phyloP scores from a whole-genome alignment of 2,888 invertebrate species.

The Tiliacea aurago region DNA sequence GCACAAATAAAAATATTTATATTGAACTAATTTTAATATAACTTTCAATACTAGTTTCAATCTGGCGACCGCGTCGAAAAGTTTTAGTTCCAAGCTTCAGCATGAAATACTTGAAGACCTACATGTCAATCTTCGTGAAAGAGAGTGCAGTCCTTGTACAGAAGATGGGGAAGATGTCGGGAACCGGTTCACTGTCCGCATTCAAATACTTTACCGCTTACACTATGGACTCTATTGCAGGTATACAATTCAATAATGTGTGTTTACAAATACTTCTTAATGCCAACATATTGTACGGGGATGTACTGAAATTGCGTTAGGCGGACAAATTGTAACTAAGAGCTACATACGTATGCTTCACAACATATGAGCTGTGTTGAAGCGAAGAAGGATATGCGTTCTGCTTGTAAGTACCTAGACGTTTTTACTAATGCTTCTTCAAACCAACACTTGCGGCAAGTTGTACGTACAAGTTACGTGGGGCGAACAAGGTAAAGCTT shows the following conservation, averaged over 20 bases:
- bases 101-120: constrained; percentile 68
- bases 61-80: constrained; percentile 77
- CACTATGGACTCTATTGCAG: constrained; percentile 67
- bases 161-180: constrained; percentile 38
- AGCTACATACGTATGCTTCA: neutral
- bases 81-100: constrained; percentile 69
- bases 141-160: constrained; percentile 63
- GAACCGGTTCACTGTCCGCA: constrained; percentile 39
- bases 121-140: constrained; percentile 66
- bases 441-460: too few species aligned
- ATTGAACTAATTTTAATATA: neutral
- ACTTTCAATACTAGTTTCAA: constrained; percentile 62
- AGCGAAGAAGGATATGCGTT: too few species aligned
- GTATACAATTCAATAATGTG: constrained; percentile 17
- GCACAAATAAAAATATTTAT: neutral
- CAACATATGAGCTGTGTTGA: too few species aligned
- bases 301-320: neutral
- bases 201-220: constrained; percentile 64
- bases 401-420: too few species aligned
- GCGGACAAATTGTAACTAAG: neutral
- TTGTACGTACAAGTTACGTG: too few species aligned
- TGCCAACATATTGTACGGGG: neutral
- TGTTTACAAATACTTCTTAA: neutral
- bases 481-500: too few species aligned
- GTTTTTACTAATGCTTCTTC: too few species aligned